Conservation (phyloP, 2,113 vertebrate genomes). For the Felis chaus region DNA sequence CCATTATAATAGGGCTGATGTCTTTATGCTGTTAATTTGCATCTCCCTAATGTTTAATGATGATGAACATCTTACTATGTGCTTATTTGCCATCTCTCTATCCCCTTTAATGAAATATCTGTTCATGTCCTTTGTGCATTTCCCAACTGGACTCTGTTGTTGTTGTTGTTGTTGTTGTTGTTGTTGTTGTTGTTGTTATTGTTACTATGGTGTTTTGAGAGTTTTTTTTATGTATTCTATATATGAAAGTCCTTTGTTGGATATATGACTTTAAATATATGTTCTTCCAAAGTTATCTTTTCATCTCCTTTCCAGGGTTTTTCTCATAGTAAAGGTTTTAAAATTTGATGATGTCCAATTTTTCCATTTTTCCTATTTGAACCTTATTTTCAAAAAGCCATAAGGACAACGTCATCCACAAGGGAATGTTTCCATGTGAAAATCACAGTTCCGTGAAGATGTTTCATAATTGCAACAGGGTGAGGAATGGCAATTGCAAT, state of each 20-base stretch:
- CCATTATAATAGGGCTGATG: not conserved
- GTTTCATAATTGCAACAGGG: not conserved
- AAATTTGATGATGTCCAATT: not conserved
- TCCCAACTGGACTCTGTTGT: not conserved
- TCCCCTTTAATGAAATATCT: not conserved
- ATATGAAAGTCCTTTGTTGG: not conserved
- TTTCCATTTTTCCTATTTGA: slow-evolving; percentile 19
- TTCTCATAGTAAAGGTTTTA: not conserved
- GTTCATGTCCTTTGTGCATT: not conserved
- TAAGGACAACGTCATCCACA: not conserved
- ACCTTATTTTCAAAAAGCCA: not conserved
- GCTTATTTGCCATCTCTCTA: not conserved
- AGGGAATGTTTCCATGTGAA: not conserved
- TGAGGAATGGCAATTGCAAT: not conserved
- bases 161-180: not conserved
- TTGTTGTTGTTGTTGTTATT: not conserved
- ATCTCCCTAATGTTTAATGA: not conserved
- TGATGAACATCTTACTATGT: not conserved
- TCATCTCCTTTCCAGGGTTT: not conserved
- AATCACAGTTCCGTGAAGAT: not conserved
- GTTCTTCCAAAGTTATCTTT: not conserved
- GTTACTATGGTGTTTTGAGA: not conserved
- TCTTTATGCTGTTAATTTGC: not conserved
- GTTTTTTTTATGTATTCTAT: not conserved
- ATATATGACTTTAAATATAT: slow-evolving; percentile 8